phyloP scores from a whole-genome alignment of 2,113 vertebrate species.

The Hypanus sabinus region DNA sequence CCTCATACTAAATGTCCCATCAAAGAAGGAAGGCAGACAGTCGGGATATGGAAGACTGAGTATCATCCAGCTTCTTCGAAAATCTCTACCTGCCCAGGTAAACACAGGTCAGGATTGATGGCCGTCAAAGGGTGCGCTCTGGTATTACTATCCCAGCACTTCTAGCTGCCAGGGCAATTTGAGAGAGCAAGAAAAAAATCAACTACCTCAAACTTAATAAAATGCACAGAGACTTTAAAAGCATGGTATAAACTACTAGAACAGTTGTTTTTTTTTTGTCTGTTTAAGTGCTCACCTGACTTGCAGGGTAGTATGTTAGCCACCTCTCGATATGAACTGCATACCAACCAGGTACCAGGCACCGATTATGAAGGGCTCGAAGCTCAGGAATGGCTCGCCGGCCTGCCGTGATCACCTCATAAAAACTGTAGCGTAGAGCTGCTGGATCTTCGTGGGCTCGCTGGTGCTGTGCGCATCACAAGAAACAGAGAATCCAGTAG shows the following conservation, averaged over 20 bases:
- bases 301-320: constrained; percentile 79
- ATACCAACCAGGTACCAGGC: constrained; percentile 82
- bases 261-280: not conserved
- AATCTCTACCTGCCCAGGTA: not conserved
- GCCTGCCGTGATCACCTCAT: constrained; percentile 83
- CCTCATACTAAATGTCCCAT: not conserved
- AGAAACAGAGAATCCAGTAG: not conserved
- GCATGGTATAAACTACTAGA: not conserved
- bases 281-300: constrained; percentile 64
- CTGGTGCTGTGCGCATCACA: constrained; percentile 67
- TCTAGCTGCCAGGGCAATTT: not conserved
- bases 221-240: not conserved
- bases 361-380: constrained; percentile 79
- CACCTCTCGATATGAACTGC: constrained; percentile 83
- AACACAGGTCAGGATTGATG: not conserved
- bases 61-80: not conserved
- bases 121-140: not conserved
- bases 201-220: not conserved
- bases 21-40: not conserved
- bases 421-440: constrained; percentile 83
- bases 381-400: constrained; percentile 69
- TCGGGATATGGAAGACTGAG: not conserved
- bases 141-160: not conserved
- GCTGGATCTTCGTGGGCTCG: constrained; percentile 80
- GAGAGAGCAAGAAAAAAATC: not conserved